Evolutionary conservation across 37 sponge, comb jelly and placozoan species (phyloP).

Genomic region (Hormiphora californensis): DNA sequence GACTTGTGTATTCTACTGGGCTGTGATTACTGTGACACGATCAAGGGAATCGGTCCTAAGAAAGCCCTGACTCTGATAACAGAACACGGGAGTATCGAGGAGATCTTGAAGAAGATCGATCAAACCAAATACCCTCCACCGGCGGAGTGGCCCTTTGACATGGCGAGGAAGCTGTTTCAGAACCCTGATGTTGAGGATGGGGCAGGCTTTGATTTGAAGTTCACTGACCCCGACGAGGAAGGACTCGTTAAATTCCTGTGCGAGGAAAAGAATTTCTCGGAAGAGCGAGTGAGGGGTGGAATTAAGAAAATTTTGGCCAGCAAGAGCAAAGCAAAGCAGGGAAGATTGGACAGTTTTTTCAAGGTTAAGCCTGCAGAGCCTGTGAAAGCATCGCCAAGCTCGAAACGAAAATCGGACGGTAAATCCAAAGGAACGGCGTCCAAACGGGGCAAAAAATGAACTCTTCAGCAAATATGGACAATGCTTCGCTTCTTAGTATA

Average conservation of each 20-base stretch:
- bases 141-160: conserved; percentile 53
- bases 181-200: conserved; percentile 48
- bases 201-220: conserved; percentile 63
- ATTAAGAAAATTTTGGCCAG: conserved; percentile 72
- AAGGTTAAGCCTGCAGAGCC: conserved; percentile 66
- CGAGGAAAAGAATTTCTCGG: conserved; percentile 88
- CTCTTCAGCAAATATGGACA: too few species aligned
- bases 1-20: conserved; percentile 96
- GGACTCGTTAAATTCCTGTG: conserved; percentile 82
- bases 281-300: conserved; percentile 85
- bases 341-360: conserved; percentile 90
- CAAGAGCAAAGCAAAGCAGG: conserved; percentile 79
- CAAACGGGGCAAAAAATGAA: conserved; percentile 11
- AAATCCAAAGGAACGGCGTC: conserved; percentile 16
- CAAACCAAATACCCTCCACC: conserved; percentile 51
- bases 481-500: too few species aligned
- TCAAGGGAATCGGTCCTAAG: conserved; percentile 92
- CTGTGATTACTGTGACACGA: conserved; percentile 98
- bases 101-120: conserved; percentile 62
- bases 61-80: conserved; percentile 74
- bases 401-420: not conserved
- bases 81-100: conserved; percentile 80
- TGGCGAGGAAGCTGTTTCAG: conserved; percentile 14
- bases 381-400: not conserved
- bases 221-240: conserved; percentile 79